Percentiles rank a stretch among this genome's conserved stretches.
These are phyloP conservation scores for Dissostichus mawsoni DNA, from an alignment of 2,113 vertebrate species.

Conservation along the genomic window DNA sequence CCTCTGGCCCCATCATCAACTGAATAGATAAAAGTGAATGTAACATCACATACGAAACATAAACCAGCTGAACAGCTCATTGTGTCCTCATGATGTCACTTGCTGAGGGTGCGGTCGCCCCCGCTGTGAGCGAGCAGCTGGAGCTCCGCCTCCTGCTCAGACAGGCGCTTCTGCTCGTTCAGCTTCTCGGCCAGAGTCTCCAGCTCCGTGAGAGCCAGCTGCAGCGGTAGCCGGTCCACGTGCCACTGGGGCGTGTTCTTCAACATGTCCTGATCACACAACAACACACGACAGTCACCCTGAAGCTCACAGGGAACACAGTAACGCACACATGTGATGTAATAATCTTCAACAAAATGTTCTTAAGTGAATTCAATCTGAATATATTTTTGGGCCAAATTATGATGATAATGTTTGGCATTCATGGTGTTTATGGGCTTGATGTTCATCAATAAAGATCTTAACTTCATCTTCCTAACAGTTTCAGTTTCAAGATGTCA, in stretches of 20 bases:
- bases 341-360: too few species aligned
- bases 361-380: too few species aligned
- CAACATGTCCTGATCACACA: conserved; percentile 58
- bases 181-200: conserved; percentile 59
- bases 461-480: too few species aligned
- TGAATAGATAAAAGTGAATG: neutral
- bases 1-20: neutral
- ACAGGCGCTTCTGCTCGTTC: conserved; percentile 56
- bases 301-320: too few species aligned
- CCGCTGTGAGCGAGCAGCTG: conserved; percentile 47
- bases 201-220: conserved; percentile 64
- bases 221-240: conserved; percentile 50
- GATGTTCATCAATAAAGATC: too few species aligned
- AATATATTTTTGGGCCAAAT: too few species aligned
- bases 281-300: neutral
- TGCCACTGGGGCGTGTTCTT: conserved; percentile 60
- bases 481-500: too few species aligned
- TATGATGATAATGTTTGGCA: too few species aligned
- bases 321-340: too few species aligned
- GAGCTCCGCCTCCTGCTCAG: conserved; percentile 66
- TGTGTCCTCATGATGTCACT: conserved; percentile 27
- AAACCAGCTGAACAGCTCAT: too few species aligned
- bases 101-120: conserved; percentile 52
- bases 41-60: too few species aligned
- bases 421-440: too few species aligned